Base-by-base conservation (phyloP, 2,797 vertebrate genomes). In the Nasua narica region DNA sequence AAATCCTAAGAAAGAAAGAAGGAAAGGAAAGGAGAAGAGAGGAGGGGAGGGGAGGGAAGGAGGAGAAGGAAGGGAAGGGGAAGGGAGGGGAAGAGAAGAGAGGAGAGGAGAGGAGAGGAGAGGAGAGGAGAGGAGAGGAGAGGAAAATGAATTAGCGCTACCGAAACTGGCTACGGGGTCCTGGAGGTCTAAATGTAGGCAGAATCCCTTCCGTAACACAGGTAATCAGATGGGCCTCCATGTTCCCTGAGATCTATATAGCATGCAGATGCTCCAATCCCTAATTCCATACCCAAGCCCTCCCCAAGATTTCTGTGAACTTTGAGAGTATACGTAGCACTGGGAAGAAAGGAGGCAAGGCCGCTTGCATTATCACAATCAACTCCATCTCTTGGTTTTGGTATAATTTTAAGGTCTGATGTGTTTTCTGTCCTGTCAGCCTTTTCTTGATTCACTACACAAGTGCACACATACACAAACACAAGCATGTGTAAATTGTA, bases 101-200 rank as follows among this genome's bases (percentile, higher is more conserved):
- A 18, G 12, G 14, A 13, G 12, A 14, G 13, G 48, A 48, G 3
- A 48, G 48, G 48, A 13, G 3, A 23, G 21, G 54, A 5, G 23
- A 25, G 21, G 9, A 4, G 23, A 4, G 25, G 23, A 1, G 23
- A 56, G 0, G 23, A 3, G 23, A 58, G 4, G 23, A 25, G 23
- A 69, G 7, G 54, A 10, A 58, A 58, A 46, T 52, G 74, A 1
- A n/a, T 52, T n/a, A 32, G 27, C 82, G 69, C 19, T 29, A 35
- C 32, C 19, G 32, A n/a, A 56, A 50, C 48, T 56, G 9, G 7
- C n/a, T 70, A 29, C 52, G 10, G 21, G 29, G 19, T 37, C 50
- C 50, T 9, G 6, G 74, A 86, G 60, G 15, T 52, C 81, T 83
- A 81, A 60, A 48, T 19, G 14, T 19, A 67, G 25, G 2, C 43